A percentile compares a stretch with the other conserved stretches of the same genome.
Evolutionary conservation across 1,140 invertebrate genomes (phyloP).

Genomic region (Pinna nobilis): DNA sequence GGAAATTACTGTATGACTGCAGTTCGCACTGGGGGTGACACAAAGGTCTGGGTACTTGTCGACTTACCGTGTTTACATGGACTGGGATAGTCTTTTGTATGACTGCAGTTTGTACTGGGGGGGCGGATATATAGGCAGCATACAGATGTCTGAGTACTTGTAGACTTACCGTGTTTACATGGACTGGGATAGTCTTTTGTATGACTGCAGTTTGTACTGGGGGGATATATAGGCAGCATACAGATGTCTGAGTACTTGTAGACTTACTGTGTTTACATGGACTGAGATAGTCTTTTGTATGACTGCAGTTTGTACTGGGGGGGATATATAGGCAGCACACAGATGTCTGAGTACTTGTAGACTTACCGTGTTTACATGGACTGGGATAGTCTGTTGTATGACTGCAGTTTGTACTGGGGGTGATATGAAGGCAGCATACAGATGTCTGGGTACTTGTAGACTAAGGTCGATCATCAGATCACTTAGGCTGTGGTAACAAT

Average conservation of each 20-base stretch:
- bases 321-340: conserved; percentile 73
- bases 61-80: conserved; percentile 31
- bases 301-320: conserved; percentile 13
- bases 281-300: conserved; percentile 19
- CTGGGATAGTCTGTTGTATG: conserved; percentile 54
- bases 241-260: conserved; percentile 76
- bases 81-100: conserved; percentile 44
- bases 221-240: too few species aligned
- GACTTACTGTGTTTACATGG: conserved; percentile 34
- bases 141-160: too few species aligned
- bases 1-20: conserved; percentile 45
- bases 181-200: conserved; percentile 41
- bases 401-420: conserved; percentile 74
- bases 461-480: conserved; percentile 87
- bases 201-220: conserved; percentile 42
- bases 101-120: too few species aligned
- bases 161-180: too few species aligned
- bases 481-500: conserved; percentile 90
- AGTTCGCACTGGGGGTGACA: too few species aligned
- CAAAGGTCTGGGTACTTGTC: too few species aligned
- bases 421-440: conserved; percentile 76
- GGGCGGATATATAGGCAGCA: too few species aligned
- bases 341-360: conserved; percentile 76
- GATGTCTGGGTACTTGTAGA: conserved; percentile 81
- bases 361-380: conserved; percentile 39